Evolutionary conservation across 2,113 vertebrate species (phyloP).

Genomic region (Lophotis ruficrista): DNA sequence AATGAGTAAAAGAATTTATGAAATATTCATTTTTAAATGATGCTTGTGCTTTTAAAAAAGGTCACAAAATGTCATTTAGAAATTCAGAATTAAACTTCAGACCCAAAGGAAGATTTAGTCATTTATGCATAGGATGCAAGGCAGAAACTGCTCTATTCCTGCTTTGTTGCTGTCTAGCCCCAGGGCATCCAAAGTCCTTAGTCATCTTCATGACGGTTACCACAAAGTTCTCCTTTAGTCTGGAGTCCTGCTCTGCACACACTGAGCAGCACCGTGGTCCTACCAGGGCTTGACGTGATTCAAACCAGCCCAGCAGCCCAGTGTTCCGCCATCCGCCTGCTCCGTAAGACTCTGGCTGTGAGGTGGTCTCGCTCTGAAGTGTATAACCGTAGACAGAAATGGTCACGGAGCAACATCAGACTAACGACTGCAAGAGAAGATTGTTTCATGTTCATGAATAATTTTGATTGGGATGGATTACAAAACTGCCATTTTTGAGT

Average conservation of each 20-base stretch:
- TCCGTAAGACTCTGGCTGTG: neutral
- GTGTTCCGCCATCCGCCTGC: neutral
- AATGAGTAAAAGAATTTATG: slow-evolving; percentile 35
- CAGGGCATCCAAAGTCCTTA: neutral
- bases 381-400: rapidly evolving
- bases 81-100: slow-evolving; percentile 8
- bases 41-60: slow-evolving; percentile 38
- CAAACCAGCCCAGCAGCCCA: neutral
- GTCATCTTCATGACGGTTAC: neutral
- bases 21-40: slow-evolving; percentile 42
- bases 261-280: neutral
- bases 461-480: neutral
- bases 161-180: neutral
- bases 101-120: slow-evolving; percentile 8
- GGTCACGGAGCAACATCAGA: neutral
- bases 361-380: neutral
- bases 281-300: rapidly evolving
- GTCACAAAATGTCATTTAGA: slow-evolving; percentile 45
- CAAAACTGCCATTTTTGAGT: neutral
- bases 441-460: neutral
- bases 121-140: neutral
- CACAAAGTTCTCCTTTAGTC: neutral
- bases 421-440: neutral
- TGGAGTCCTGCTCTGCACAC: neutral
- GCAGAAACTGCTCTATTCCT: neutral